A percentile compares a stretch with the other conserved stretches of the same genome.
Conservation (phyloP, 2,888 invertebrate species). For the Nasonovia ribisnigri region DNA sequence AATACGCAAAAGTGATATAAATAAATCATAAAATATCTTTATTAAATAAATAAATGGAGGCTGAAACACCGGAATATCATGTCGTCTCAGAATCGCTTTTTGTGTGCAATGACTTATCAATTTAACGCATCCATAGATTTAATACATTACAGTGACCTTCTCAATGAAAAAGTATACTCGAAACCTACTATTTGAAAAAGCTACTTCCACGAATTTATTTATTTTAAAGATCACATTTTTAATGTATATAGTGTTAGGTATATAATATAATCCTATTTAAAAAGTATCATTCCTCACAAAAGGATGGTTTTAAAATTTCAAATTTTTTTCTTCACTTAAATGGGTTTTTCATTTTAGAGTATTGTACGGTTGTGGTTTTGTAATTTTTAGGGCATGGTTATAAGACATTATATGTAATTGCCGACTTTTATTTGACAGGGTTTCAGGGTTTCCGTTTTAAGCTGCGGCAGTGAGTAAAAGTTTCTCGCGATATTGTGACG, state of each 20-base stretch:
- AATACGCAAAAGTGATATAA: neutral
- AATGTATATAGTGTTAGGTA: neutral
- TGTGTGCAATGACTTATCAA: neutral
- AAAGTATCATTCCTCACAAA: neutral
- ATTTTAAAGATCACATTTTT: neutral
- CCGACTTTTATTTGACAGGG: neutral
- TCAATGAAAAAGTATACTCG: neutral
- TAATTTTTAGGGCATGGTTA: neutral
- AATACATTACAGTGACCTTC: neutral
- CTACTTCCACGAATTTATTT: neutral
- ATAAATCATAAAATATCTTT: neutral
- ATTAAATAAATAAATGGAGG: too few relatives aligned
- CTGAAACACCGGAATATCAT: too few relatives aligned
- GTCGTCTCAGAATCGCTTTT: too few relatives aligned
- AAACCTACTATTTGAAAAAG: neutral
- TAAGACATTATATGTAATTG: neutral
- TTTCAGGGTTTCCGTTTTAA: slow-evolving; percentile 1
- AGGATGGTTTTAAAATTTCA: neutral
- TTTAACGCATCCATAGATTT: neutral
- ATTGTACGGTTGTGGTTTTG: neutral
- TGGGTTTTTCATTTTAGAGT: neutral
- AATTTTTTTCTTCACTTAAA: neutral
- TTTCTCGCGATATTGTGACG: neutral
- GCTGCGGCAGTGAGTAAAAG: neutral
- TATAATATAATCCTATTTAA: neutral